Percentiles rank a stretch among this genome's conserved stretches.
phyloP scores from a whole-genome alignment of 2,888 invertebrate genomes.

The Zootermopsis nevadensis region DNA sequence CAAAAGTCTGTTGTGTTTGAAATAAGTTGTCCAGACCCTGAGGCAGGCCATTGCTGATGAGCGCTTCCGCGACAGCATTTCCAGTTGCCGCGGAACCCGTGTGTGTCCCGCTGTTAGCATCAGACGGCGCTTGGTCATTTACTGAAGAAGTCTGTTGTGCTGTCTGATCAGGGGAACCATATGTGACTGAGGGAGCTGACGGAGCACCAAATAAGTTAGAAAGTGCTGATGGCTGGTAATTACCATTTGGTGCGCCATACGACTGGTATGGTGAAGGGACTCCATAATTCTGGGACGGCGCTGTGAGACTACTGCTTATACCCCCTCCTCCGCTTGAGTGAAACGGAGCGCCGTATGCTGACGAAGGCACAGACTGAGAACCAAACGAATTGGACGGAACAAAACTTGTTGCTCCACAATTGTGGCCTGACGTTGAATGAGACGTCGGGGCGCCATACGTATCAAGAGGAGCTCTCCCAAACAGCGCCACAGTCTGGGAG shows the following conservation, averaged over 20 bases:
- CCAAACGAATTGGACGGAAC: slow-evolving; percentile 52
- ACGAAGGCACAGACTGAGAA: slow-evolving; percentile 46
- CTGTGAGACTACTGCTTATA: slow-evolving; percentile 51
- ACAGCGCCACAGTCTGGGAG: slow-evolving; percentile 21
- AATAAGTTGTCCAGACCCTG: slow-evolving; percentile 20
- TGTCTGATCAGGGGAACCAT: background rate
- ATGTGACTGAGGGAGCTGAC: background rate
- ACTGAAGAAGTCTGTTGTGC: background rate
- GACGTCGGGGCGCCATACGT: slow-evolving; percentile 55
- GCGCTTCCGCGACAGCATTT: slow-evolving; percentile 25
- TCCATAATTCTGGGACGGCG: slow-evolving; percentile 54
- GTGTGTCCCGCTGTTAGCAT: background rate
- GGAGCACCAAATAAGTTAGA: slow-evolving; percentile 31
- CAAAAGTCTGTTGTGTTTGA: slow-evolving; percentile 29
- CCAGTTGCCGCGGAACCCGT: slow-evolving; percentile 48
- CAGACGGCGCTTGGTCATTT: background rate
- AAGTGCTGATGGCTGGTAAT: slow-evolving; percentile 40
- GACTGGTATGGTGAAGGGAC: slow-evolving; percentile 52
- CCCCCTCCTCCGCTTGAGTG: slow-evolving; percentile 12
- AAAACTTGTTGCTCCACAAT: slow-evolving; percentile 51
- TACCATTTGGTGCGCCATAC: slow-evolving; percentile 48
- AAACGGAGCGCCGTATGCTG: slow-evolving; percentile 55
- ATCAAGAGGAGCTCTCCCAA: slow-evolving; percentile 53
- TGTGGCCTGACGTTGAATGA: slow-evolving; percentile 56
- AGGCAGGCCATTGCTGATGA: slow-evolving; percentile 24